Base-by-base conservation (phyloP, 2,888 invertebrate genomes). In the Ennomos quercinarius region DNA sequence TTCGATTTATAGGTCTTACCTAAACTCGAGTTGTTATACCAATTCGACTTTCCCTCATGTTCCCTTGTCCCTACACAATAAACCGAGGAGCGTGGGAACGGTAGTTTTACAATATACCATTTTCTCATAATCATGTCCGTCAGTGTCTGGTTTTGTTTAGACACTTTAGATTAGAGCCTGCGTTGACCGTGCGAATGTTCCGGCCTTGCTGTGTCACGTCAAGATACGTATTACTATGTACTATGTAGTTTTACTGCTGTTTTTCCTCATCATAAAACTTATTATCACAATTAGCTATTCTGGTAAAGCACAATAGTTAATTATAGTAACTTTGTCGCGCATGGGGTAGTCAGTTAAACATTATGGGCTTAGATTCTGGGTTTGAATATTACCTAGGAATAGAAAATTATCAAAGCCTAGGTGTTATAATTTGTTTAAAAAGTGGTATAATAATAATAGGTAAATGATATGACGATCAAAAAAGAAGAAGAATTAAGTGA, bases 121-220 rank as follows among this genome's bases (percentile, higher is more conserved):
- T 51, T 51, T 57, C 42, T 48, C 55, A 44, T 53, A 49, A 57
- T 48, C 44, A 44, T 52, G 52, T 48, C 53, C 47, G 54, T 60
- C 54, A 60, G 34, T 52, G 38, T 52, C 45, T 54, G 11, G 45
- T 54, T 59, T 59, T 50, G 54, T 56, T 55, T 51, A 47, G 51
- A 44, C 27, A 27, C 17, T 45, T 12, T 11, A 13, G 13, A 53
- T 39, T 45, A 39, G 40, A 43, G 47, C 42, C 47, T 36, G 39
- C 27, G 47, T 43, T 38, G 49, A 71, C 77, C 90, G 90, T 91
- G 90, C 75, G 90, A 91, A 88, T 82, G 79, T 63, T 60, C 62
- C 82, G 87, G 81, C 89, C 89, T 89, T 89, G 89, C 44, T 42
- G 74, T 74, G 74, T 72, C 71, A 69, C 64, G 72, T 71, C 70